Percentiles rank a stretch among this genome's conserved stretches.
phyloP scores from a whole-genome alignment of 2,113 vertebrate genomes.

The Rynchops niger region DNA sequence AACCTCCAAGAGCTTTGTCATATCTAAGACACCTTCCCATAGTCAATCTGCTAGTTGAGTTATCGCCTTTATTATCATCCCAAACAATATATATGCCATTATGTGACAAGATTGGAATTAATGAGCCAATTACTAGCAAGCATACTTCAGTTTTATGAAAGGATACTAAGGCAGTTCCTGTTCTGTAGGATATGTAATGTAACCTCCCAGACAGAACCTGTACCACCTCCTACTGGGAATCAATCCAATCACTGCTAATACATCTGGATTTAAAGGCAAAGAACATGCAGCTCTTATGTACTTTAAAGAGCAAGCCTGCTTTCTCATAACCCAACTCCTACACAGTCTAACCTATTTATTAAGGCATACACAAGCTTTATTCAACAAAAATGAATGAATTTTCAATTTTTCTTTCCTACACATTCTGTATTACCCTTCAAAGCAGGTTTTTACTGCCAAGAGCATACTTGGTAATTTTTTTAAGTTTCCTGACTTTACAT shows the following conservation, averaged over 20 bases:
- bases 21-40: not conserved
- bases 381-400: not conserved
- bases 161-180: not conserved
- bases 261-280: not conserved
- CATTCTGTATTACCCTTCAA: not conserved
- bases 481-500: not conserved
- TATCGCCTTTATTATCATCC: not conserved
- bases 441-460: not conserved
- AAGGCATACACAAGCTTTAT: not conserved
- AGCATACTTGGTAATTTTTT: not conserved
- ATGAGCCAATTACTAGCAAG: not conserved
- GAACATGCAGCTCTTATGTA: not conserved
- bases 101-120: not conserved
- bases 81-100: not conserved
- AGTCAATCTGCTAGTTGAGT: not conserved
- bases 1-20: not conserved
- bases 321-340: not conserved
- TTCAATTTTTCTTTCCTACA: not conserved
- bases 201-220: not conserved
- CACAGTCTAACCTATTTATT: not conserved
- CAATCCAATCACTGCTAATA: not conserved
- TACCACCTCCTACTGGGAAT: not conserved
- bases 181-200: rapidly evolving
- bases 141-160: not conserved
- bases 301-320: not conserved